Base-by-base conservation (phyloP, 1,140 invertebrate genomes). In the Mercenaria mercenaria region DNA sequence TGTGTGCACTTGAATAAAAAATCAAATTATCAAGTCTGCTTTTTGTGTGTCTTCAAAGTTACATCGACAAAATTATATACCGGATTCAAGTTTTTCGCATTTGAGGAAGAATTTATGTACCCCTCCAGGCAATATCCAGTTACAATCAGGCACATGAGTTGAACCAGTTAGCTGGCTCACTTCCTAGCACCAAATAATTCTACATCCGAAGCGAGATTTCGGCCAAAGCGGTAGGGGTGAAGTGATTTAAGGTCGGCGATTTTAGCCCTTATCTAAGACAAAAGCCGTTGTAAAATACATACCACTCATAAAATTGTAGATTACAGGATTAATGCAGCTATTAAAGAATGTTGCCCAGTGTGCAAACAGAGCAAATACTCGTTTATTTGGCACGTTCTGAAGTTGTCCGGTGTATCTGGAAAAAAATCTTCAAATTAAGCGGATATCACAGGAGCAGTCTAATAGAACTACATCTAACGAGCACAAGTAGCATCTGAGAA, bases 221-320 rank as follows among this genome's bases (percentile, higher is more conserved):
- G 11, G n/a, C 4, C 15, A 67, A 4, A 23, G 2, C 13, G 6
- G 34, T 13, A 37, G 15, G 26, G 32, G 8, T 32, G 6, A 67
- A 3, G 11, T 34, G 8, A 29, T 61, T 11, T 29, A 29, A 61
- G 59, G 29, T n/a, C 4, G 59, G 59, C n/a, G 26, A 61, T 87
- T 23, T 61, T 13, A 47, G 18, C 43, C 43, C 18, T 10, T 10
- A 47, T 23, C 10, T 61, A 61, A 61, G n/a, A 6, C n/a, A n/a
- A 61, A 61, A 50, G n/a, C n/a, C n/a, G 52, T 15, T n/a, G n/a
- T 67, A 6, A 67, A 32, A 47, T n/a, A 89, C 8, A 89, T 96
- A 98, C 98, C 98, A 94, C 98, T 98, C 98, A 99, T 99, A 93
- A 99, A 98, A 95, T 98, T 98, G 96, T 99, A 99, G 89, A 99